Evolutionary conservation across 2,888 invertebrate species (phyloP), one percentile per base, ranked within the genome.

Genomic region (Disparrhopalites patrizii): DNA sequence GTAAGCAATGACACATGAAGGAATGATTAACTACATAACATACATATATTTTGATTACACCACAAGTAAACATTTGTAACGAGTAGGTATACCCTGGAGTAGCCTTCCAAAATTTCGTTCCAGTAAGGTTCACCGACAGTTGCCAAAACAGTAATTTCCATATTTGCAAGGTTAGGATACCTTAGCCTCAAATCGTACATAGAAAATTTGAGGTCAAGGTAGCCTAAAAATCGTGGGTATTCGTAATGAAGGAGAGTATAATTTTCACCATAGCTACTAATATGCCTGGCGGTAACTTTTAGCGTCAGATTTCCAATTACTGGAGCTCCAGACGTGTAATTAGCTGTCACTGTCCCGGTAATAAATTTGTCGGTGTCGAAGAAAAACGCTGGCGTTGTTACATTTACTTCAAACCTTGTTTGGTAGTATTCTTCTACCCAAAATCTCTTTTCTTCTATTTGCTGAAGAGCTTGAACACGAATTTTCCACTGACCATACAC

Each of bases 401-500:
- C 93, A 80, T 96, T 96, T 0, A 94, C 88, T 83, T 96, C 95
- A 78, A 91, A 95, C 75, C 94, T 84, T 0, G 94, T 93, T 80
- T 93, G 93, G 80, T 94, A 95, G 81, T 94, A 96, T 81, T 96
- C 95, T 78, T 95, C 93, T 0, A 97, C 94, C 7, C 87, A 80
- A 80, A 95, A 95, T 62, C 85, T 85, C 40, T 90, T 85, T 78
- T 92, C 90, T 80, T 96, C 94, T 1, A 87, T 81, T 79, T 94
- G 93, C 0, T 91, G 91, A 77, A 92, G 89, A 0, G 94, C 95
- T 72, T 90, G 85, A 0, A 96, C 89, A 70, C 89, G 85, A 72
- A 97, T 88, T 51, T 85, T 87, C 96, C 96, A 97, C 77, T 91
- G 89, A 25, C 96, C 97, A 79, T 87, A 95, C 51, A 89, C 85